phyloP scores from a whole-genome alignment of 1,140 invertebrate species.

The Parasteatoda tepidariorum region DNA sequence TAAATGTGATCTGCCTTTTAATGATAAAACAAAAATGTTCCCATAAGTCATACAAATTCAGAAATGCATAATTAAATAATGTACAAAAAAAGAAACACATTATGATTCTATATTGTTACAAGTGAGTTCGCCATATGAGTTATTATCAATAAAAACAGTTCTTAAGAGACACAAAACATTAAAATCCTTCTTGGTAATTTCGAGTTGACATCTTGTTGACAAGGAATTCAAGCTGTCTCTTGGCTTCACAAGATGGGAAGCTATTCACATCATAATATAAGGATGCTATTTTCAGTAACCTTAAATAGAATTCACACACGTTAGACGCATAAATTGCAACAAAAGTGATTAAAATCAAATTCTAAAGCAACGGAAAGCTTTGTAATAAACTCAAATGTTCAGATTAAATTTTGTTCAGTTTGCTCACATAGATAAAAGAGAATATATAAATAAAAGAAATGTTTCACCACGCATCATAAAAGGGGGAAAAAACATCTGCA shows the following conservation, averaged over 20 bases:
- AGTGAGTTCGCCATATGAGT: not conserved
- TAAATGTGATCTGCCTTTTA: slow-evolving; percentile 16
- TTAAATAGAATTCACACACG: slow-evolving; percentile 68
- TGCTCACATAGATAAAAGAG: too few species aligned
- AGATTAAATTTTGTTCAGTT: too few species aligned
- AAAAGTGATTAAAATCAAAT: too few species aligned
- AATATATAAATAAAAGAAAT: too few species aligned
- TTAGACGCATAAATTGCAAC: too few species aligned
- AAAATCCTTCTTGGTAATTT: slow-evolving; percentile 89
- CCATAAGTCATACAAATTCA: slow-evolving; percentile 36
- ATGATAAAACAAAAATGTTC: slow-evolving; percentile 40
- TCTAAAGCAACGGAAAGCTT: too few species aligned
- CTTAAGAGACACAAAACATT: slow-evolving; percentile 11
- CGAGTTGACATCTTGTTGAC: slow-evolving; percentile 84
- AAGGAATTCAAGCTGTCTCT: slow-evolving; percentile 88
- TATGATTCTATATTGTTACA: not conserved
- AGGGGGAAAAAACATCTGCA: too few species aligned
- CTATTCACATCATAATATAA: slow-evolving; percentile 98
- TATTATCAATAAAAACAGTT: not conserved
- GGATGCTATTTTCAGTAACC: slow-evolving; percentile 94
- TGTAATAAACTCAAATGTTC: too few species aligned
- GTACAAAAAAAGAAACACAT: not conserved
- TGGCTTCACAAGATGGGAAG: slow-evolving; percentile 98
- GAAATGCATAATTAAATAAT: slow-evolving; percentile 17
- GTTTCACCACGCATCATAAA: too few species aligned